Base-by-base conservation (phyloP, 2,113 vertebrate genomes). In the Glareola pratincola region DNA sequence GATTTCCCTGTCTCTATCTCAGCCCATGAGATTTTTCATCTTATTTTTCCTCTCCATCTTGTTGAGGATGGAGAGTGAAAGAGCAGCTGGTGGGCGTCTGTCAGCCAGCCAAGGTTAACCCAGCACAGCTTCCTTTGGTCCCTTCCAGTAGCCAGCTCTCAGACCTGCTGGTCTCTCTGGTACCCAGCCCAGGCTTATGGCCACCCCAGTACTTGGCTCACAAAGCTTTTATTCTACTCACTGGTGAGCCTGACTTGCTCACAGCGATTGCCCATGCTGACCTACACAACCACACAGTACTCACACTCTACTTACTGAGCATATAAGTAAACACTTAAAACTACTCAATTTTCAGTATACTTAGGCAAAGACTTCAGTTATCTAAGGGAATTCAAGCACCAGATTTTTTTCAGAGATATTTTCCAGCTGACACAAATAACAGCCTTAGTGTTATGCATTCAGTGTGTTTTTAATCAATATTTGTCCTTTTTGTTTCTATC, bases 81-180 rank as follows among this genome's bases (percentile, higher is more conserved):
- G 12, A 67, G 20, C n/a, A n/a, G n/a, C n/a, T n/a, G n/a, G 17
- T 43, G 15, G 4, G 11, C 7, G 2, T 75, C 48, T 63, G 34
- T 48, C 26, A 54, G 19, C 2, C 27, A 59, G 32, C 4, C 53
- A 39, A 15, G 23, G 14, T 54, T 73, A 72, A 32, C 5, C 7
- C 24, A 50, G 10, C 19, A 36, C 9, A 64, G 4, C 23, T 39
- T 21, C 11, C 13, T 30, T 27, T 37, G 30, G 8, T 62, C 4
- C 19, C 10, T 56, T 56, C 34, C 51, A 69, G 34, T 3, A 50
- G 12, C 24, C 29, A 54, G 1, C 10, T 30, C 23, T 34, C 37
- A 27, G 20, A 54, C 0, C 0, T 64, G 5, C 14, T 85, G 32
- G 10, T 20, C n/a, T 66, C 18, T 34, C 4, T 22, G 11, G 5